Conservation (phyloP, 2,113 vertebrate genomes). For the Paratilapia polleni region DNA sequence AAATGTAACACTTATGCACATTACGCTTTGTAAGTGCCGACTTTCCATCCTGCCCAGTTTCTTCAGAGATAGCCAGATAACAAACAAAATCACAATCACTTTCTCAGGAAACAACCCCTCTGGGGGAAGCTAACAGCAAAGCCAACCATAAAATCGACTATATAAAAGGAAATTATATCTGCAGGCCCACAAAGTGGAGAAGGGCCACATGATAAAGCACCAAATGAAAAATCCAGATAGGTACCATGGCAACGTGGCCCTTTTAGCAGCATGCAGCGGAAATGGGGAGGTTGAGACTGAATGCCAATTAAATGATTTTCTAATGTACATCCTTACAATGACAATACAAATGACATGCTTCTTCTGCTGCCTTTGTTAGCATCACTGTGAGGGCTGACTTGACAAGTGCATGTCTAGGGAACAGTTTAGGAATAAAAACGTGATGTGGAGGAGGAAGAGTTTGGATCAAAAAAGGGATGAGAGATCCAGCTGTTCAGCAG, state of each 20-base stretch:
- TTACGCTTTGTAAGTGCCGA: not conserved
- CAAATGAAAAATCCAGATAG: slow-evolving; percentile 71
- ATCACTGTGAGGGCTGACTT: not conserved
- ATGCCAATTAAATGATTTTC: slow-evolving; percentile 65
- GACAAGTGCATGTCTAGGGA: slow-evolving; percentile 4
- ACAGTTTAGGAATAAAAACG: not conserved
- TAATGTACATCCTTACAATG: slow-evolving; percentile 18
- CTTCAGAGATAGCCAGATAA: not conserved
- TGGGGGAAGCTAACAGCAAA: slow-evolving; percentile 48
- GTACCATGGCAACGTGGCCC: slow-evolving; percentile 57
- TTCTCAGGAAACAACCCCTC: slow-evolving; percentile 20
- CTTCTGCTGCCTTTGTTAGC: slow-evolving; percentile 8
- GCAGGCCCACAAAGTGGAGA: slow-evolving; percentile 61
- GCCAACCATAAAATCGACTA: slow-evolving; percentile 58
- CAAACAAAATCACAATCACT: slow-evolving; percentile 24
- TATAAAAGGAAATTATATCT: slow-evolving; percentile 66
- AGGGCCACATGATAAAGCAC: slow-evolving; percentile 30
- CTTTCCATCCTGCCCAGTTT: slow-evolving; percentile 5
- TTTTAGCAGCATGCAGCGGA: slow-evolving; percentile 38
- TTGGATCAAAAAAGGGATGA: not conserved
- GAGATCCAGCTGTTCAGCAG: slow-evolving; percentile 24
- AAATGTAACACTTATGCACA: not conserved
- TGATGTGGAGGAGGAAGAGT: slow-evolving; percentile 11
- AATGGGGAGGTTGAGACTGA: slow-evolving; percentile 33
- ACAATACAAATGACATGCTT: not conserved